These are phyloP conservation scores for Pterocles burchelli DNA, from an alignment of 2,113 vertebrate genomes.

Conservation along the genomic window DNA sequence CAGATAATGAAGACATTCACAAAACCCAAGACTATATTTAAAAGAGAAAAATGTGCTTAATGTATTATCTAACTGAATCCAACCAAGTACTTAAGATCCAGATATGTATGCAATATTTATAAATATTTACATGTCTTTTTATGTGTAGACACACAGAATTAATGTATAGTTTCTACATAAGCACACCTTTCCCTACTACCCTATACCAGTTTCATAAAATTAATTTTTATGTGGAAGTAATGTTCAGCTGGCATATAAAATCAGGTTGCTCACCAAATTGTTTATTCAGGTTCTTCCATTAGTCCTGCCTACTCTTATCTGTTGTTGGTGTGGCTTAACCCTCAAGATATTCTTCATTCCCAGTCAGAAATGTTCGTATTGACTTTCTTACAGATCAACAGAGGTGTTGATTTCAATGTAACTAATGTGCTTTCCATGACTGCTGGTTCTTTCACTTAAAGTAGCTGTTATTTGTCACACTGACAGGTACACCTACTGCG, in stretches of 20 bases:
- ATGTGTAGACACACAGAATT: neutral
- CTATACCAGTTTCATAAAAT: neutral
- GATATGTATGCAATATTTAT: neutral
- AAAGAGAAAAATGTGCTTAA: neutral
- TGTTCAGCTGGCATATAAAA: neutral
- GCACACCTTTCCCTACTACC: neutral
- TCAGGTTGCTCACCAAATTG: neutral
- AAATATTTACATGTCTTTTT: neutral
- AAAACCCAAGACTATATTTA: neutral
- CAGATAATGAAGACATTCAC: neutral
- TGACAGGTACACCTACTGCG: slow-evolving; percentile 91
- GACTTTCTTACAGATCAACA: slow-evolving; percentile 2
- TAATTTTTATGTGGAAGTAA: neutral
- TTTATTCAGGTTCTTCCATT: neutral
- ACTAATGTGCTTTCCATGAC: neutral
- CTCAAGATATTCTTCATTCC: neutral
- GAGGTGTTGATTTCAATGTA: neutral
- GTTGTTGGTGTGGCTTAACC: neutral
- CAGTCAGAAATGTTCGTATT: neutral
- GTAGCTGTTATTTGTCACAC: slow-evolving; percentile 57
- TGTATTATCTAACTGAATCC: neutral
- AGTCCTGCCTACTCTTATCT: neutral
- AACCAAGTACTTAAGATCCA: neutral
- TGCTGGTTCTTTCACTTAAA: slow-evolving; percentile 38
- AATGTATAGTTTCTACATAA: neutral